These are phyloP conservation scores for Helleia helle DNA, from an alignment of 2,888 invertebrate genomes.

Conservation along the genomic window DNA sequence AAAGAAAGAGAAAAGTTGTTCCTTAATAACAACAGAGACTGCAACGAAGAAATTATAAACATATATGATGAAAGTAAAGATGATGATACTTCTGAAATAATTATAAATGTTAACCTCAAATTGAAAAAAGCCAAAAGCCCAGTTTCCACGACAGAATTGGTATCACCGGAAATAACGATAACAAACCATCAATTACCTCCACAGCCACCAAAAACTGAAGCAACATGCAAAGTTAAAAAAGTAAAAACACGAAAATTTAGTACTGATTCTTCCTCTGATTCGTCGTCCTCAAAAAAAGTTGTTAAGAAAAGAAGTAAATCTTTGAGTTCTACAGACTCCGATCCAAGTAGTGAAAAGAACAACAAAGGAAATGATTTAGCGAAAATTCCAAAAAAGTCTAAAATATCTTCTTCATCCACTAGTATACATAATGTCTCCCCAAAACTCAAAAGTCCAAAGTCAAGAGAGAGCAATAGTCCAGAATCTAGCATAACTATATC, in stretches of 20 bases:
- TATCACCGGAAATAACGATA: constrained; percentile 56
- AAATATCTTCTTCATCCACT: constrained; percentile 34
- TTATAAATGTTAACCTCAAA: constrained; percentile 64
- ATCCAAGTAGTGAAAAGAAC: constrained; percentile 40
- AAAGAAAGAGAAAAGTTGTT: constrained; percentile 28
- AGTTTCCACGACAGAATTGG: constrained; percentile 36
- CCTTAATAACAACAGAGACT: constrained; percentile 27
- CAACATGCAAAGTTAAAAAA: constrained; percentile 44
- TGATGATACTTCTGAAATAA: constrained; percentile 55
- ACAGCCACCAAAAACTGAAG: constrained; percentile 61
- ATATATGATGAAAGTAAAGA: constrained; percentile 50
- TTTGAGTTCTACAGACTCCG: constrained; percentile 58
- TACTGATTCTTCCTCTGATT: constrained; percentile 52
- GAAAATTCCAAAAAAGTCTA: constrained; percentile 32
- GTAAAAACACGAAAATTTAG: constrained; percentile 53
- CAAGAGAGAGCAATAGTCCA: constrained; percentile 57
- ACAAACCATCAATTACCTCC: constrained; percentile 64
- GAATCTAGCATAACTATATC: constrained; percentile 68
- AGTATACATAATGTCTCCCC: constrained; percentile 39
- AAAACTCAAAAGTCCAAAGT: constrained; percentile 53
- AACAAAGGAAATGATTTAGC: constrained; percentile 23
- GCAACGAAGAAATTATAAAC: constrained; percentile 38
- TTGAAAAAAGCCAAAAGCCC: constrained; percentile 54
- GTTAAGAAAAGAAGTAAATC: constrained; percentile 58
- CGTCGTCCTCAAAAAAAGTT: constrained; percentile 50